phyloP scores from a whole-genome alignment of 1,140 invertebrate species.

The Meloidogyne hapla region DNA sequence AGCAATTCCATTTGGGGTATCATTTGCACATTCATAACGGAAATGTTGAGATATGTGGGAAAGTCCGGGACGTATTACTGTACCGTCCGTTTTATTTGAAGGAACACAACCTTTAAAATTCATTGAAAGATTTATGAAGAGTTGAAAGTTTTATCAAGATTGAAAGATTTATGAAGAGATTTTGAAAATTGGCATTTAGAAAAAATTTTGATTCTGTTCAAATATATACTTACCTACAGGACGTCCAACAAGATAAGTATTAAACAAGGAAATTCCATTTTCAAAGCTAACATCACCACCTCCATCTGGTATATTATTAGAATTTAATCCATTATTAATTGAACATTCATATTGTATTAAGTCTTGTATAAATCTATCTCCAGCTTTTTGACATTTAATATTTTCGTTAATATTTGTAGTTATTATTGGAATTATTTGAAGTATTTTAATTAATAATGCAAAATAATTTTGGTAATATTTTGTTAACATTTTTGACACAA shows the following conservation, averaged over 20 bases:
- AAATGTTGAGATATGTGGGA: slow-evolving; percentile 35
- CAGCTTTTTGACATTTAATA: slow-evolving; percentile 29
- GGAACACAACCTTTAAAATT: slow-evolving; percentile 39
- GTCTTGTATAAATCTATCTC: slow-evolving; percentile 39
- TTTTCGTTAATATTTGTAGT: neutral
- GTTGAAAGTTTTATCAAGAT: too few species aligned
- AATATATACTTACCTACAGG: slow-evolving; percentile 24
- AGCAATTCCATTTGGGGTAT: slow-evolving; percentile 22
- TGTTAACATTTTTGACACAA: neutral
- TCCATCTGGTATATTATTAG: neutral
- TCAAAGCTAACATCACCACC: slow-evolving; percentile 33
- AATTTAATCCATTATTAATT: neutral
- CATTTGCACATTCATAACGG: slow-evolving; percentile 37
- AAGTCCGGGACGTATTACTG: slow-evolving; percentile 34
- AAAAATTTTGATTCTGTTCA: too few species aligned
- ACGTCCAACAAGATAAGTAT: slow-evolving; percentile 25
- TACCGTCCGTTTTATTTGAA: slow-evolving; percentile 32
- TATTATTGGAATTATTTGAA: neutral
- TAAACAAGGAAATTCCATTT: neutral
- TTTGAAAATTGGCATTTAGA: too few species aligned
- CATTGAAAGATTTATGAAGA: too few species aligned
- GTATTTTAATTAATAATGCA: neutral
- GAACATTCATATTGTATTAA: slow-evolving; percentile 40
- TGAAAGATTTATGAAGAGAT: too few species aligned
- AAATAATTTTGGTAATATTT: neutral